phyloP scores from a whole-genome alignment of 2,888 invertebrate species.

The Macaria notata region DNA sequence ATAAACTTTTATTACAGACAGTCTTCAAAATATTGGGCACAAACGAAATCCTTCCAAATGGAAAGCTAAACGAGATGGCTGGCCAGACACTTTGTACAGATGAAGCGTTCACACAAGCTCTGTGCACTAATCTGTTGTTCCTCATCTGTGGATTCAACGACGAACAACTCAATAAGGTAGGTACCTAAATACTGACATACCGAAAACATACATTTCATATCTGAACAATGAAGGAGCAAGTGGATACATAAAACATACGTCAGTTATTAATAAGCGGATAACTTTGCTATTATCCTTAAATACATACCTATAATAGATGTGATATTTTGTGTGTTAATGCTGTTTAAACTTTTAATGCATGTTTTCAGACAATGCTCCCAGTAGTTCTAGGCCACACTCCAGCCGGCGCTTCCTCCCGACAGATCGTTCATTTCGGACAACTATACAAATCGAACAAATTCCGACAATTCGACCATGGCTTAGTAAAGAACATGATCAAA shows the following conservation, averaged over 20 bases:
- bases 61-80: constrained; percentile 70
- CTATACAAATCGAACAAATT: constrained; percentile 71
- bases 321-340: no score
- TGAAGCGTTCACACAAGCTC: constrained; percentile 68
- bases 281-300: no score
- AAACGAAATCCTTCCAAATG: constrained; percentile 83
- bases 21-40: constrained; percentile 63
- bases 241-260: no score
- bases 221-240: no score
- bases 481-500: constrained; percentile 57
- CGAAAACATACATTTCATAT: no score
- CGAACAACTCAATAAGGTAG: constrained; percentile 77
- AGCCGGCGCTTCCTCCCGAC: constrained; percentile 74
- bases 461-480: constrained; percentile 75
- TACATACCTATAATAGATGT: no score
- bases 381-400: constrained; percentile 76
- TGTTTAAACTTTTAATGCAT: no score
- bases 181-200: constrained; percentile 35
- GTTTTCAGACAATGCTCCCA: constrained; percentile 73
- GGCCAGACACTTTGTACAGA: constrained; percentile 75
- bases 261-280: no score
- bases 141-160: constrained; percentile 81
- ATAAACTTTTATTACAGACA: constrained; percentile 43
- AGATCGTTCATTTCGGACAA: constrained; percentile 78
- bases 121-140: constrained; percentile 84